phyloP scores from a whole-genome alignment of 2,888 invertebrate genomes.

The Meandrusa payeni region DNA sequence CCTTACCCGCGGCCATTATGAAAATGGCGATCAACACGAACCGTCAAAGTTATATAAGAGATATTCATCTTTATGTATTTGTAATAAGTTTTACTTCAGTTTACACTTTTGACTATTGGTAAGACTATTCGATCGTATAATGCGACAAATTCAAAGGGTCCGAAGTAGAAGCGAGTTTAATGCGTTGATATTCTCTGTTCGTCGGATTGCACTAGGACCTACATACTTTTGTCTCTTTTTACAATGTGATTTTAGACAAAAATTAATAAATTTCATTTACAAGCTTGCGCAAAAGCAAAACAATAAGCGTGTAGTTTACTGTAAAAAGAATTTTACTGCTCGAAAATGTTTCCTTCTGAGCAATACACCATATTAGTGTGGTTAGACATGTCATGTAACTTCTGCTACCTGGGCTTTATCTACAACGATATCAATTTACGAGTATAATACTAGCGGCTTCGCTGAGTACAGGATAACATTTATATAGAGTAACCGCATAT shows the following conservation, averaged over 20 bases:
- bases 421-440: not conserved
- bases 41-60: slow-evolving; percentile 50
- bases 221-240: slow-evolving; percentile 47
- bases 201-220: slow-evolving; percentile 42
- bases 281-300: slow-evolving; percentile 42
- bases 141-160: slow-evolving; percentile 51
- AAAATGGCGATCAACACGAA: slow-evolving; percentile 67
- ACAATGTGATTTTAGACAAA: slow-evolving; percentile 43
- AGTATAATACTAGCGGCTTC: no score
- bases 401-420: not conserved
- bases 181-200: slow-evolving; percentile 37
- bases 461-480: no score
- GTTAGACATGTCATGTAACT: not conserved
- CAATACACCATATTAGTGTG: not conserved
- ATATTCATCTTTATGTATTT: slow-evolving; percentile 32
- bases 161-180: slow-evolving; percentile 32
- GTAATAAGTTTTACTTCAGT: slow-evolving; percentile 28
- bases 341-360: slow-evolving; percentile 24
- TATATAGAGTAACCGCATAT: no score
- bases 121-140: slow-evolving; percentile 62
- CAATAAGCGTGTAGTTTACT: slow-evolving; percentile 30
- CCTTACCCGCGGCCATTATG: slow-evolving; percentile 63
- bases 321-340: slow-evolving; percentile 30
- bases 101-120: slow-evolving; percentile 30
- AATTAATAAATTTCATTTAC: slow-evolving; percentile 37